Percentiles rank a stretch among this genome's conserved stretches.
Evolutionary conservation across 2,797 vertebrate species (phyloP).

Genomic region (Phoebastria nigripes): DNA sequence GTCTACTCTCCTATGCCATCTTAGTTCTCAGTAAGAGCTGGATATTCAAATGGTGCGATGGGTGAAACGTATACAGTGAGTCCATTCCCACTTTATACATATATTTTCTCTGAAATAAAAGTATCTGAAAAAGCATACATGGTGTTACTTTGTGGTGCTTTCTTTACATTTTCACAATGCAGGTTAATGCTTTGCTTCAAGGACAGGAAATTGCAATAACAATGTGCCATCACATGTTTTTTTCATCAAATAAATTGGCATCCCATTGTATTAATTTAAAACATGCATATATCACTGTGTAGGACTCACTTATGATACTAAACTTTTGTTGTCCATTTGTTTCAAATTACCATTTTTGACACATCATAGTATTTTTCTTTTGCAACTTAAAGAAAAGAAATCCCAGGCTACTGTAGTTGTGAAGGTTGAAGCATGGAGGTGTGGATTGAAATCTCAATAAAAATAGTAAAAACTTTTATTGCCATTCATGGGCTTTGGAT

Average conservation of each 20-base stretch:
- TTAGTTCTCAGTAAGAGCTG: neutral
- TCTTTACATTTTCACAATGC: neutral
- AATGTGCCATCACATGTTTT: neutral
- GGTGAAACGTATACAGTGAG: neutral
- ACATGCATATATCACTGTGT: neutral
- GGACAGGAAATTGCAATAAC: neutral
- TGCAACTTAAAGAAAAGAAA: neutral
- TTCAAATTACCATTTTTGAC: neutral
- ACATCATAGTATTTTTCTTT: neutral
- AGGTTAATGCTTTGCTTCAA: neutral
- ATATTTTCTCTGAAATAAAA: neutral
- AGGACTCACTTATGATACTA: neutral
- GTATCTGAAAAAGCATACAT: neutral
- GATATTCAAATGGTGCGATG: neutral
- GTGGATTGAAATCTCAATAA: neutral
- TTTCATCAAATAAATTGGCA: neutral
- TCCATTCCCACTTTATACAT: neutral
- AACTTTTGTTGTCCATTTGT: neutral
- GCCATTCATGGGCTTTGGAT: neutral
- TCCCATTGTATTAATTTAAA: neutral
- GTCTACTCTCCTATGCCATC: neutral
- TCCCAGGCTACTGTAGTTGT: neutral
- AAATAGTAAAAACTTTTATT: neutral
- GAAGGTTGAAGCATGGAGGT: neutral
- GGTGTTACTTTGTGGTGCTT: neutral